These are phyloP conservation scores for Hydrophis major DNA, from an alignment of 2,797 vertebrate species.

Conservation along the genomic window DNA sequence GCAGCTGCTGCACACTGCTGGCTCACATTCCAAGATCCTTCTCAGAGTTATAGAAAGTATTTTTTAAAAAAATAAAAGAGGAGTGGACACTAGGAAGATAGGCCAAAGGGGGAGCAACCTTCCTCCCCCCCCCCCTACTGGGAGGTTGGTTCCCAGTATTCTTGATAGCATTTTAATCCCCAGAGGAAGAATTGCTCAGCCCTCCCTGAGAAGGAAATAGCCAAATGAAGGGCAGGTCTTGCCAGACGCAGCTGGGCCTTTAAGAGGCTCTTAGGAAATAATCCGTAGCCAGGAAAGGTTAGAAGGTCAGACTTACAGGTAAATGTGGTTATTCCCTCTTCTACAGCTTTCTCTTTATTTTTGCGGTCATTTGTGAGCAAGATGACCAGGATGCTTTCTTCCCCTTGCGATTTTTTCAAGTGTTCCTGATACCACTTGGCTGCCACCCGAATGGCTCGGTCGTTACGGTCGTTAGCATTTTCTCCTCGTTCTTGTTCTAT, in stretches of 20 bases:
- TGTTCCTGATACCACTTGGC: slow-evolving; percentile 91
- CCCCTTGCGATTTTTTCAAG: slow-evolving; percentile 69
- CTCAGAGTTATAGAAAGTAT: too few species aligned
- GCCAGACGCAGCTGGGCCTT: background rate
- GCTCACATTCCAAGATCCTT: too few species aligned
- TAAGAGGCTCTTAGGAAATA: background rate
- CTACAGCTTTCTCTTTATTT: slow-evolving; percentile 88
- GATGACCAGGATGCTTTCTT: slow-evolving; percentile 76
- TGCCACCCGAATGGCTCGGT: slow-evolving; percentile 90
- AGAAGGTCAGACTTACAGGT: slow-evolving; percentile 78
- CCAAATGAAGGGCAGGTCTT: background rate
- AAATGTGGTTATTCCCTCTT: slow-evolving; percentile 82
- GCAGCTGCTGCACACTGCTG: too few species aligned
- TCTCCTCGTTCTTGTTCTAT: slow-evolving; percentile 89
- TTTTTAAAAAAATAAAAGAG: background rate
- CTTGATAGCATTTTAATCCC: background rate
- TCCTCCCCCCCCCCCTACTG: background rate
- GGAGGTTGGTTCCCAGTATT: background rate
- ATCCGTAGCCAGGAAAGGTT: background rate
- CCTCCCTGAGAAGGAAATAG: background rate
- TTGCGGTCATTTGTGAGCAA: slow-evolving; percentile 90
- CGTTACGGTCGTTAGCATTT: slow-evolving; percentile 91
- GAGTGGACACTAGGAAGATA: background rate
- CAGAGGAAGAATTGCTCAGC: background rate
- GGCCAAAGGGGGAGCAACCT: background rate